Conservation (phyloP, 2,797 vertebrate genomes). For the Manis crassicaudata region DNA sequence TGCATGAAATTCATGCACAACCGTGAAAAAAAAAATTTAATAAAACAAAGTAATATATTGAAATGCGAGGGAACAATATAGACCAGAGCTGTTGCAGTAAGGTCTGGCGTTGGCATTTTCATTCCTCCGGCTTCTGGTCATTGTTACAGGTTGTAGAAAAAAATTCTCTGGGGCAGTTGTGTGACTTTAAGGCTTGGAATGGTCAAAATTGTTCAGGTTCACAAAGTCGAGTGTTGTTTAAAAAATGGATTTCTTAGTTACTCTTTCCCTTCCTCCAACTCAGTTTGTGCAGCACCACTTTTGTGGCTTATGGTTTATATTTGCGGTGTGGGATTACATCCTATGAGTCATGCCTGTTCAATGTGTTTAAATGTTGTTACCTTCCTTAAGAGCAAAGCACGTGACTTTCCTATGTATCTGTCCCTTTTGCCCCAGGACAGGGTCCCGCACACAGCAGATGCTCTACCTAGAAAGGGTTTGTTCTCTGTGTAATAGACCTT, state of each 20-base stretch:
- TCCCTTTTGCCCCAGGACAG: neutral
- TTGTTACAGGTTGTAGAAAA: neutral
- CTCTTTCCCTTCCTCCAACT: neutral
- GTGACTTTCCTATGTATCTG: neutral
- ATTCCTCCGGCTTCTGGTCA: neutral
- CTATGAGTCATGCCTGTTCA: too few relatives aligned
- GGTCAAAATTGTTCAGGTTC: neutral
- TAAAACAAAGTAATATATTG: neutral
- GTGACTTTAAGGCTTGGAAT: neutral
- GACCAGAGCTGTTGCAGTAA: neutral
- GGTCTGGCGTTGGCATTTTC: neutral
- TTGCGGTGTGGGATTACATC: neutral
- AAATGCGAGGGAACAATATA: neutral
- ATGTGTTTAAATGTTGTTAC: neutral
- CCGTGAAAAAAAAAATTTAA: neutral
- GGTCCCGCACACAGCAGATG: rapidly evolving
- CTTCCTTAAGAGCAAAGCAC: neutral
- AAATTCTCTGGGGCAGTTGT: neutral
- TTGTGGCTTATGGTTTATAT: neutral
- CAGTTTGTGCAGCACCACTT: neutral
- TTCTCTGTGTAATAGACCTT: neutral
- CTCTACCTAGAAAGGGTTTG: neutral
- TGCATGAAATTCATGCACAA: neutral
- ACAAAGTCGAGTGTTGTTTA: neutral
- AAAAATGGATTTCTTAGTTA: neutral